phyloP scores from a whole-genome alignment of 2,888 invertebrate species.

The Dryocosmus kuriphilus region DNA sequence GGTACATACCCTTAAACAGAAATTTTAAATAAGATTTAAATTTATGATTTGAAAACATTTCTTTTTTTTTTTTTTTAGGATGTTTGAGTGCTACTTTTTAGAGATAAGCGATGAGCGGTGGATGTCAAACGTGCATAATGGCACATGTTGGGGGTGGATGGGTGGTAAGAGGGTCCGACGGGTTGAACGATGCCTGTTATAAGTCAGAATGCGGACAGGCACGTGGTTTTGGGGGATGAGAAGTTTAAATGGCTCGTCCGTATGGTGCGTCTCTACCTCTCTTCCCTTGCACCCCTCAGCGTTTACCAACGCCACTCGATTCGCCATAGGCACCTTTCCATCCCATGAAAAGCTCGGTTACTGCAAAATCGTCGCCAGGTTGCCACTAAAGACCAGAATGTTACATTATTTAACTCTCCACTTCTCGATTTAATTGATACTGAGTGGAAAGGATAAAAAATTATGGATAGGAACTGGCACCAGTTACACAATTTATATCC shows the following conservation, averaged over 20 bases:
- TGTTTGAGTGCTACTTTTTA: constrained; percentile 42
- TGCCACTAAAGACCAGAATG: constrained; percentile 36
- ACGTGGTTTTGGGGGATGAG: constrained; percentile 75
- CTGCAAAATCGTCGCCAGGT: constrained; percentile 48
- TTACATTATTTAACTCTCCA: constrained; percentile 26
- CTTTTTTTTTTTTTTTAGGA: background rate
- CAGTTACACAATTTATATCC: background rate
- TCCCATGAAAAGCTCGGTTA: constrained; percentile 47
- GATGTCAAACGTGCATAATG: constrained; percentile 66
- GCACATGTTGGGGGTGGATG: constrained; percentile 49
- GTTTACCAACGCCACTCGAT: constrained; percentile 38
- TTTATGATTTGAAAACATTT: background rate
- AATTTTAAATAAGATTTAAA: background rate
- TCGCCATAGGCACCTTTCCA: constrained; percentile 45
- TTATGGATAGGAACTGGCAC: background rate
- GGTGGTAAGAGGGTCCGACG: constrained; percentile 62
- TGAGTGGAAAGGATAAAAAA: constrained; percentile 9
- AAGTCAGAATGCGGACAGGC: constrained; percentile 78
- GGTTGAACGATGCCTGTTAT: constrained; percentile 76
- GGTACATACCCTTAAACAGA: too few species aligned
- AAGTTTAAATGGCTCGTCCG: constrained; percentile 78
- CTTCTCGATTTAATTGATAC: constrained; percentile 24
- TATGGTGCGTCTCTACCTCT: constrained; percentile 73
- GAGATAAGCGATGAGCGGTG: constrained; percentile 60
- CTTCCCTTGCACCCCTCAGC: constrained; percentile 44